Evolutionary conservation across 2,797 vertebrate species (phyloP).

Genomic region (Brotula barbata): DNA sequence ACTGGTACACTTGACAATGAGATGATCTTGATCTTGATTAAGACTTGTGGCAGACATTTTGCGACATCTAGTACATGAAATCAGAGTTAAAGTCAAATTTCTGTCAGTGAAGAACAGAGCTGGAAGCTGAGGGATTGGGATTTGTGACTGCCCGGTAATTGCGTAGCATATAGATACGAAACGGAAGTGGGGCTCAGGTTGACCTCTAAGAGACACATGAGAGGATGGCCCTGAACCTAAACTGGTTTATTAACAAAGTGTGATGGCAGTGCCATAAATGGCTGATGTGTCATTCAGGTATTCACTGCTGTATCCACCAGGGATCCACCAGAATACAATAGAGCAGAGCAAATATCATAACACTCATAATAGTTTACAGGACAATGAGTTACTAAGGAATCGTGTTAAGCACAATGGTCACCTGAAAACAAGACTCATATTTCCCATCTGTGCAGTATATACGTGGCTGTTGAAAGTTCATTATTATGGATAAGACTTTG

Average conservation of each 20-base stretch:
- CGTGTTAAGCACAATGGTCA: conserved; percentile 15
- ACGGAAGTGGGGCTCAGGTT: background rate
- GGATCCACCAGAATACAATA: conserved; percentile 1
- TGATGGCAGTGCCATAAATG: background rate
- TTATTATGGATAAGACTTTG: conserved; percentile 45
- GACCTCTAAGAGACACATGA: background rate
- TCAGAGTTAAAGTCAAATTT: no score
- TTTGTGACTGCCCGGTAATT: no score
- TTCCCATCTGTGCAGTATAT: conserved; percentile 27
- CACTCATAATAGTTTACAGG: conserved; percentile 23
- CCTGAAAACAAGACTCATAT: conserved; percentile 19
- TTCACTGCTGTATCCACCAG: background rate
- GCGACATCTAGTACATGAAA: no score
- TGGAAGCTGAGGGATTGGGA: no score
- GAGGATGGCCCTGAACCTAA: background rate
- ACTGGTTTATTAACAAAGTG: background rate
- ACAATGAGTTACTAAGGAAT: conserved; percentile 22
- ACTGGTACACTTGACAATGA: no score
- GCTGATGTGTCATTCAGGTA: background rate
- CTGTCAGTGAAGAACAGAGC: no score
- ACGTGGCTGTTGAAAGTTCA: conserved; percentile 31
- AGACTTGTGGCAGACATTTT: no score
- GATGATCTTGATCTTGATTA: no score
- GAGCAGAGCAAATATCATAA: conserved; percentile 48
- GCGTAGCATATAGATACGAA: background rate